A percentile compares a stretch with the other conserved stretches of the same genome.
These are phyloP conservation scores for Dicranocentrus wangi DNA, from an alignment of 2,888 invertebrate genomes.

Conservation along the genomic window DNA sequence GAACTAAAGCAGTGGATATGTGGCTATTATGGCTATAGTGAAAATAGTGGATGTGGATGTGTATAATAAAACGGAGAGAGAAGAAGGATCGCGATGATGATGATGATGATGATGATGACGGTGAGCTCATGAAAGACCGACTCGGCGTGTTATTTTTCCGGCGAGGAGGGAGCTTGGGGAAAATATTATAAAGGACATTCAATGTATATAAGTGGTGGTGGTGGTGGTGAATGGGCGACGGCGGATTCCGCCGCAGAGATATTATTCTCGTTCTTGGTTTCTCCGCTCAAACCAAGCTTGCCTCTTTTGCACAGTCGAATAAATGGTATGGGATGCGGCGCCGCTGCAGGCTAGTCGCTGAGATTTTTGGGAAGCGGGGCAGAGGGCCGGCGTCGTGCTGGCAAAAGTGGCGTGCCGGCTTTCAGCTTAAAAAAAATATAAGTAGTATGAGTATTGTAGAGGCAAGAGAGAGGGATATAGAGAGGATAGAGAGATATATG, in stretches of 20 bases:
- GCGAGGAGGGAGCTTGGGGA: conserved; percentile 50
- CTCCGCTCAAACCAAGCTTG: too few species aligned
- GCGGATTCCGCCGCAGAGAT: too few species aligned
- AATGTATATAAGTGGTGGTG: too few species aligned
- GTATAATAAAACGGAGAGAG: not conserved
- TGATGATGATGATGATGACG: conserved; percentile 9
- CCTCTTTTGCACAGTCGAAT: not conserved
- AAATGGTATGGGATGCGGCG: not conserved
- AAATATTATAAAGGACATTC: too few species aligned
- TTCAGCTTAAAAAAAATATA: conserved; percentile 4
- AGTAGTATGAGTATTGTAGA: not conserved
- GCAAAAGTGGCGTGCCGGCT: conserved; percentile 32
- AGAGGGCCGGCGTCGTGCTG: not conserved
- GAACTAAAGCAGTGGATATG: not conserved
- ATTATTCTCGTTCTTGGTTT: too few species aligned
- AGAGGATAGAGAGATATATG: too few species aligned
- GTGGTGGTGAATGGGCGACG: too few species aligned
- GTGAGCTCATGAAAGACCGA: conserved; percentile 34
- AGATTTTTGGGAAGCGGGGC: not conserved
- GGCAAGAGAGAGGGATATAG: not conserved
- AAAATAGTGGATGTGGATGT: not conserved
- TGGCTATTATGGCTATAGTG: too few species aligned
- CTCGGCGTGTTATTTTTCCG: conserved; percentile 44
- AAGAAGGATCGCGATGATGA: conserved; percentile 1
- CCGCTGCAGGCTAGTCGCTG: not conserved